phyloP scores from a whole-genome alignment of 2,888 invertebrate genomes.

The Agonopterix subpropinquella region DNA sequence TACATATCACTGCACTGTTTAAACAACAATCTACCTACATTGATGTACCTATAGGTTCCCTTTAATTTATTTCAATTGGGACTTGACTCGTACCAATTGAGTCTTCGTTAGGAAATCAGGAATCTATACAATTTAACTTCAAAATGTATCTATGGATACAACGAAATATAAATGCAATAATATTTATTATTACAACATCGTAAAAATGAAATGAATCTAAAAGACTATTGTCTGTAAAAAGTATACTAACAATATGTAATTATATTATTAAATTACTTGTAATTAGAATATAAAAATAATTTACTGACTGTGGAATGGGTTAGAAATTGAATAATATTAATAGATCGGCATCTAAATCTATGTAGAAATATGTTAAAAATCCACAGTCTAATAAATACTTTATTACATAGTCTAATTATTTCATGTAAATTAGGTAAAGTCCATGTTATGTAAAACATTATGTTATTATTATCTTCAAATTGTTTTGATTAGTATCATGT shows the following conservation, averaged over 20 bases:
- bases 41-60: constrained; percentile 10
- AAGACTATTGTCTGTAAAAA: constrained; percentile 52
- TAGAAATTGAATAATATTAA: constrained; percentile 2
- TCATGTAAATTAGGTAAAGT: constrained; percentile 27
- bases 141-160: background rate
- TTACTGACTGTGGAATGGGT: constrained; percentile 24
- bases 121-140: constrained; percentile 16
- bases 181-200: constrained; percentile 5
- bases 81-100: constrained; percentile 38
- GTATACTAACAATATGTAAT: constrained; percentile 40
- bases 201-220: constrained; percentile 19
- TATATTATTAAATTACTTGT: constrained; percentile 35
- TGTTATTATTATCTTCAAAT: constrained; percentile 19
- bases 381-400: constrained; percentile 15
- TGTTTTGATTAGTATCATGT: constrained; percentile 42
- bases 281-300: constrained; percentile 37
- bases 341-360: background rate
- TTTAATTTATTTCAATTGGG: constrained; percentile 58
- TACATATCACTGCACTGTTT: constrained; percentile 1
- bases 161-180: constrained; percentile 3
- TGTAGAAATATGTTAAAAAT: background rate
- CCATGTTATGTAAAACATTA: constrained; percentile 27
- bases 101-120: constrained; percentile 27
- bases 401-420: constrained; percentile 14
- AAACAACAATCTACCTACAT: background rate